Base-by-base conservation (phyloP, 1,140 invertebrate genomes). In the Leptinotarsa texana region DNA sequence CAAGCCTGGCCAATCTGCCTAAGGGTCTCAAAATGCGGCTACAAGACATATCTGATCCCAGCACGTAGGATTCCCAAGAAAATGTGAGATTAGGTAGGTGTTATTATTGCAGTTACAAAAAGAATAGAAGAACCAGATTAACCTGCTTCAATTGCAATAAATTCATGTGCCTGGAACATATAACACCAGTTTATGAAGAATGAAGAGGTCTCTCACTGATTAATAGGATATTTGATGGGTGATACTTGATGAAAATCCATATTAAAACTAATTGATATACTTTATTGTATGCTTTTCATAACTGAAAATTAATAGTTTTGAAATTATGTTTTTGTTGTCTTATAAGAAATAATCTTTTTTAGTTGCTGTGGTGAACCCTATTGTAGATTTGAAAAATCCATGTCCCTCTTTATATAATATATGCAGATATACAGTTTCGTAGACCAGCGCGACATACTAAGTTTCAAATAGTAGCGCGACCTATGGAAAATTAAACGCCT, bases 91-190 rank as follows among this genome's bases (percentile, higher is more conserved):
- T 18, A 24, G 63, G 4, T 63, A 63, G 3, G 24, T 63, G 18
- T 63, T 4, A 18, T 24, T 63, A 63, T 63, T 63, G 3, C 63
- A 63, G 24, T 18, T 24, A 63, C 24, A 63, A 63, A 24, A 63
- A 63, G 8, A 63, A 63, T 63, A 4, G 63, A 63, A 63, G 24
- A 63, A 63, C 63, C 63, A 18, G 8, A 13, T 63, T 63, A 22
- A 63, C n/a, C 63, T 63, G 63, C 24, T 63, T 63, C 18, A 18
- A 24, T 22, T 63, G n/a, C 24, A 63, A 63, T 24, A 63, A 63
- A 24, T 63, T 0, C 5, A 63, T 63, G 4, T 63, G 63, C 24
- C 24, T 63, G 24, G 63, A 63, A 63, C 63, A 63, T 21, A 21
- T 63, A 11, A 63, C 18, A 18, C 18, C 18, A 21, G 18, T 63